Evolutionary conservation across 2,888 invertebrate genomes (phyloP).

Genomic region (Lamproptera curius): DNA sequence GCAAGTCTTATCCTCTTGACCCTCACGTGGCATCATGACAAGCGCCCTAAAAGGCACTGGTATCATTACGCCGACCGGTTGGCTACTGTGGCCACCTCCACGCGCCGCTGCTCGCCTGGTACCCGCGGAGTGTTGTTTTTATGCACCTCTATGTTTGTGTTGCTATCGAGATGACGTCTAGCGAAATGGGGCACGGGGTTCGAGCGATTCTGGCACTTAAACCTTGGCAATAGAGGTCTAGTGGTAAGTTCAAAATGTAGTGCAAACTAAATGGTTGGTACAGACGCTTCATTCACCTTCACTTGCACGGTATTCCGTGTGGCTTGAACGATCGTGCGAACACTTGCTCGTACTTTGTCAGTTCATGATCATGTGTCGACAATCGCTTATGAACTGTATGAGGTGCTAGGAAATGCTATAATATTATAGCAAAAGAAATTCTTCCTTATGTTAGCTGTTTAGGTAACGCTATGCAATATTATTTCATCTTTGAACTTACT

Average conservation of each 20-base stretch:
- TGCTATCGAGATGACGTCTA: constrained; percentile 56
- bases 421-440: too few relatives aligned
- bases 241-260: constrained; percentile 6
- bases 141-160: constrained; percentile 59
- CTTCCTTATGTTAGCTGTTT: too few relatives aligned
- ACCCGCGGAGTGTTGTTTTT: constrained; percentile 61
- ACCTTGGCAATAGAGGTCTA: too few relatives aligned
- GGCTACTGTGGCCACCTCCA: constrained; percentile 53
- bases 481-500: too few relatives aligned
- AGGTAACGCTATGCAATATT: too few relatives aligned
- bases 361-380: not conserved
- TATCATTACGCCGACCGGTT: constrained; percentile 70
- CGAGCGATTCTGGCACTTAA: too few relatives aligned
- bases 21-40: constrained; percentile 58
- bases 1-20: constrained; percentile 48
- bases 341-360: constrained; percentile 3
- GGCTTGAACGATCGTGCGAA: constrained; percentile 33
- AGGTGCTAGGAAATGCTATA: too few relatives aligned
- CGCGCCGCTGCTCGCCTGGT: constrained; percentile 60
- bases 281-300: constrained; percentile 65
- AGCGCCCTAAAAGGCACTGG: constrained; percentile 69
- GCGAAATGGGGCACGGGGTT: constrained; percentile 18
- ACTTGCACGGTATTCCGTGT: constrained; percentile 57
- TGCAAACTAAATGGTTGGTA: constrained; percentile 47
- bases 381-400: too few relatives aligned